A percentile compares a stretch with the other conserved stretches of the same genome.
Evolutionary conservation across 2,888 invertebrate genomes (phyloP).

Genomic region (Synergus japonicus): DNA sequence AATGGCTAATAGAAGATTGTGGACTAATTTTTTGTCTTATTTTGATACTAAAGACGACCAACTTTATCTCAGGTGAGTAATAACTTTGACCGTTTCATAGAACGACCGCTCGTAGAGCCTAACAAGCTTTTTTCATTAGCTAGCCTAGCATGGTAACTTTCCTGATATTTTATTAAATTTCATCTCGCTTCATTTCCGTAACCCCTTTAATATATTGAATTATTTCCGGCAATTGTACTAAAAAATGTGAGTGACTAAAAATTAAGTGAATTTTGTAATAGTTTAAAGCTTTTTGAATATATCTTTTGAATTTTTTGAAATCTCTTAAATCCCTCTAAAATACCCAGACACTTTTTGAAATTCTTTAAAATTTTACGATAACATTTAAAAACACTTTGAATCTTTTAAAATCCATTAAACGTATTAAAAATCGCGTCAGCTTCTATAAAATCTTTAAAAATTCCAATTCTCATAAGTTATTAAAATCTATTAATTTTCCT

Average conservation of each 20-base stretch:
- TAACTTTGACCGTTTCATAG: conserved; percentile 6
- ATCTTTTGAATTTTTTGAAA: no score
- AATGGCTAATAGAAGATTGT: neutral
- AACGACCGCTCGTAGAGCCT: conserved; percentile 16
- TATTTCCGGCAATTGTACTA: neutral
- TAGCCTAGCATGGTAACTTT: neutral
- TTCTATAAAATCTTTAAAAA: no score
- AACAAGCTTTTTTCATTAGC: conserved; percentile 24
- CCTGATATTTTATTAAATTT: conserved; percentile 3
- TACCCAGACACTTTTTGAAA: no score
- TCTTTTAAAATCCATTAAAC: no score
- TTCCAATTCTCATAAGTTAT: no score
- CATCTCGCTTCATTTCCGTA: neutral
- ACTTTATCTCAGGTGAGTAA: conserved; percentile 1
- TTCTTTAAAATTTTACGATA: no score
- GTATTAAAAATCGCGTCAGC: no score
- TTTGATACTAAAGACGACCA: conserved; percentile 7
- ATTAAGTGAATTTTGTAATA: neutral
- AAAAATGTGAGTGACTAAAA: neutral
- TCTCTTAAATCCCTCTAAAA: no score
- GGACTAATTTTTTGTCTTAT: neutral
- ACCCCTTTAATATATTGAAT: conserved; percentile 2
- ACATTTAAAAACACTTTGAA: no score
- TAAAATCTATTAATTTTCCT: no score
- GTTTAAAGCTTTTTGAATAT: neutral